These are phyloP conservation scores for Dunckerocampus dactyliophorus DNA, from an alignment of 2,113 vertebrate species.

Conservation along the genomic window DNA sequence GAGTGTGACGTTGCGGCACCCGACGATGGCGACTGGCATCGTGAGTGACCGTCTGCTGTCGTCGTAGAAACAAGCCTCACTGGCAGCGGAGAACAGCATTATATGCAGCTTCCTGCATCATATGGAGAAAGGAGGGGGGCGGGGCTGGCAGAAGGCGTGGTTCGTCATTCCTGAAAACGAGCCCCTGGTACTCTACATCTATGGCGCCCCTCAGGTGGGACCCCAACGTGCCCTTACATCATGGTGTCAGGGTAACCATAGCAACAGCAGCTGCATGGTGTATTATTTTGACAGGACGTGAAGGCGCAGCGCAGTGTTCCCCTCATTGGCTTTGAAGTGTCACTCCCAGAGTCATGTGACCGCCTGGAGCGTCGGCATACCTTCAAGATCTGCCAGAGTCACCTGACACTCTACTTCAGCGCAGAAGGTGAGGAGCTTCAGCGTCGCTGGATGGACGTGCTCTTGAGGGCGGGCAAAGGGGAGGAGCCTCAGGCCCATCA, in stretches of 20 bases:
- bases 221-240: not conserved
- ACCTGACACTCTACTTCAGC: slow-evolving; percentile 87
- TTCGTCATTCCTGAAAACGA: slow-evolving; percentile 87
- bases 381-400: slow-evolving; percentile 90
- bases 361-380: slow-evolving; percentile 81
- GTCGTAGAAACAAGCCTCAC: slow-evolving; percentile 83
- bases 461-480: slow-evolving; percentile 80
- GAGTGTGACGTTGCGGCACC: slow-evolving; percentile 23
- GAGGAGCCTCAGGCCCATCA: slow-evolving; percentile 70
- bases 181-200: slow-evolving; percentile 88
- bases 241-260: too few relatives aligned
- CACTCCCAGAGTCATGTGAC: slow-evolving; percentile 80
- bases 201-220: slow-evolving; percentile 86
- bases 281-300: slow-evolving; percentile 74
- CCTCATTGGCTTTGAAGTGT: slow-evolving; percentile 86
- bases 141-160: slow-evolving; percentile 89
- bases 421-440: slow-evolving; percentile 85
- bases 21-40: not conserved
- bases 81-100: slow-evolving; percentile 87
- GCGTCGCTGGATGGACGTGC: slow-evolving; percentile 81
- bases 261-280: not conserved
- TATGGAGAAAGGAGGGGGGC: slow-evolving; percentile 83
- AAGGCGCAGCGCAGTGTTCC: slow-evolving; percentile 88
- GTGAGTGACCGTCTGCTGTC: slow-evolving; percentile 4
- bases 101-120: slow-evolving; percentile 88